These are phyloP conservation scores for Hipposideros armiger DNA, from an alignment of 2,113 vertebrate genomes.

Conservation along the genomic window DNA sequence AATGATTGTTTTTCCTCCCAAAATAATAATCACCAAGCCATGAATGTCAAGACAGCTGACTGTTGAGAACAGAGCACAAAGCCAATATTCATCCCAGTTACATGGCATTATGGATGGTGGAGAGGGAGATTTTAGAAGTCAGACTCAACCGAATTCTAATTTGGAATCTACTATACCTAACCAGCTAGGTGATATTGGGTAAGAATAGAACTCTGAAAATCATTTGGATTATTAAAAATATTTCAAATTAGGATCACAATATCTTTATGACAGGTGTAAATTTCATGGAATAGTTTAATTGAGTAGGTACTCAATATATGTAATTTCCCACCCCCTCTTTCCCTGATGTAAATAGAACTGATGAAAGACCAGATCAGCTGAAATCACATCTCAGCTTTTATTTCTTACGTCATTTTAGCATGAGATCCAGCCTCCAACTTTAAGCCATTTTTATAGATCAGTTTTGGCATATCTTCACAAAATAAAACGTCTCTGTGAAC, in stretches of 20 bases:
- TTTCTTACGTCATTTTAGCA: conserved; percentile 27
- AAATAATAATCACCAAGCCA: not conserved
- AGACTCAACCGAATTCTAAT: not conserved
- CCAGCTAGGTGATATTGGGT: rapidly evolving
- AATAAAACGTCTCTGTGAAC: conserved; percentile 57
- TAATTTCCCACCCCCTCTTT: not conserved
- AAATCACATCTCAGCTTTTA: not conserved
- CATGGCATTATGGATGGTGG: not conserved
- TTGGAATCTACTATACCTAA: not conserved
- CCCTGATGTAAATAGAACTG: not conserved
- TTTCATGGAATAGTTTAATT: not conserved
- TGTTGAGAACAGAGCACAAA: not conserved
- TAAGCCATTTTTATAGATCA: conserved; percentile 55
- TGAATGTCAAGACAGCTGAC: not conserved
- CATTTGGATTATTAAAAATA: not conserved
- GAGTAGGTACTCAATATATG: not conserved
- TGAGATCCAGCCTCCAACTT: conserved; percentile 48
- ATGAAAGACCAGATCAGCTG: conserved; percentile 48
- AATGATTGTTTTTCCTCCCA: not conserved
- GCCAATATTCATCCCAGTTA: not conserved
- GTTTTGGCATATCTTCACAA: conserved; percentile 65
- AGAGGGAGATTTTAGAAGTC: not conserved
- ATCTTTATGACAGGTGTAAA: not conserved
- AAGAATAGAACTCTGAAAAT: not conserved
- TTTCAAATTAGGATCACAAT: not conserved